phyloP scores from a whole-genome alignment of 2,888 invertebrate genomes.

The Tenthredo livida region DNA sequence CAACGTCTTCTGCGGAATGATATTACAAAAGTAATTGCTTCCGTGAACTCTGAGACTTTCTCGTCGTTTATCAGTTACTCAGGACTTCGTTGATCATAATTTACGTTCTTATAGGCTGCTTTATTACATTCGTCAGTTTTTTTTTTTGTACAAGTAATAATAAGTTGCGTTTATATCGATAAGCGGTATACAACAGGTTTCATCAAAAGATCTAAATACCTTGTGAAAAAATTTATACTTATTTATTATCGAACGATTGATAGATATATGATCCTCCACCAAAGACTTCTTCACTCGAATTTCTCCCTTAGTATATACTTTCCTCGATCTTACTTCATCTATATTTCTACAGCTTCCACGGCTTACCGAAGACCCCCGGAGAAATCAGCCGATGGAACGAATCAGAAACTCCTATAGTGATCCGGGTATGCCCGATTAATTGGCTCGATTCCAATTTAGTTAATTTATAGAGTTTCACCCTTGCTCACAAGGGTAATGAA shows the following conservation, averaged over 20 bases:
- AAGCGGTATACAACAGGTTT: neutral
- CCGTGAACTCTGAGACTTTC: neutral
- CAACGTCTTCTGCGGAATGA: conserved; percentile 11
- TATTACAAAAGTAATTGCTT: conserved; percentile 30
- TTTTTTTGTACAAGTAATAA: neutral
- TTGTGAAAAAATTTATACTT: neutral
- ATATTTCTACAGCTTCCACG: neutral
- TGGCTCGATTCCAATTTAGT: conserved; percentile 22
- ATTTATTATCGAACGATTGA: conserved; percentile 14
- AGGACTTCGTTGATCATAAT: conserved; percentile 2
- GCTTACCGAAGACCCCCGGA: conserved; percentile 19
- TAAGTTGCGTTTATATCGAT: neutral
- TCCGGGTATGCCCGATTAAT: conserved; percentile 33
- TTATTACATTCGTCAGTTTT: neutral
- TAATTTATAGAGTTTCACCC: conserved; percentile 29
- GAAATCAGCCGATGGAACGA: conserved; percentile 39
- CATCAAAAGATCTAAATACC: neutral
- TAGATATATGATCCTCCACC: neutral
- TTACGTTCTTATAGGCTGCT: neutral
- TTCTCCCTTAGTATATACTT: neutral
- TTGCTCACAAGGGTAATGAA: neutral
- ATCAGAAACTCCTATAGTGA: conserved; percentile 27
- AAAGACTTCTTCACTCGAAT: neutral
- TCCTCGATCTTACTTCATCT: neutral
- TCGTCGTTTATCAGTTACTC: conserved; percentile 30